A percentile compares a stretch with the other conserved stretches of the same genome.
Conservation (phyloP, 2,888 invertebrate genomes). For the Abrostola tripartita region DNA sequence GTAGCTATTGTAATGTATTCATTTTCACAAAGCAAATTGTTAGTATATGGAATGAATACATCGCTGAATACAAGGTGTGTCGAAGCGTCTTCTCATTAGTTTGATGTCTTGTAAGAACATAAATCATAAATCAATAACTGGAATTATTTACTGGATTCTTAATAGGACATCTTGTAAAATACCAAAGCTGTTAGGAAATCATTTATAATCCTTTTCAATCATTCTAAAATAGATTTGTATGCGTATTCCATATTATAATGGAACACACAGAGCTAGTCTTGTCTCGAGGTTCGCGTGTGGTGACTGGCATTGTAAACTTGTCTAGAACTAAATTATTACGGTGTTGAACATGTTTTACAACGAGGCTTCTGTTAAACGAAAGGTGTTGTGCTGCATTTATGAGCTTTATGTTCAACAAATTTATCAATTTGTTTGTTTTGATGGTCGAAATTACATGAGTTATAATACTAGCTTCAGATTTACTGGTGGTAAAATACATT, state of each 20-base stretch:
- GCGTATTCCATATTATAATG: constrained; percentile 3
- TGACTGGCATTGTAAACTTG: constrained; percentile 27
- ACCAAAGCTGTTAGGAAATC: constrained; percentile 10
- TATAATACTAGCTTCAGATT: no score
- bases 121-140: constrained; percentile 26
- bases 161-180: constrained; percentile 12
- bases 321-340: constrained; percentile 27
- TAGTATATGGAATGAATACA: neutral
- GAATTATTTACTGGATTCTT: constrained; percentile 22
- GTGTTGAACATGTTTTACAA: constrained; percentile 32
- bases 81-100: constrained; percentile 4
- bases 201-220: constrained; percentile 35
- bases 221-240: constrained; percentile 9
- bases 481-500: no score
- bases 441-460: constrained; percentile 6
- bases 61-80: constrained; percentile 3
- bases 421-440: constrained; percentile 16
- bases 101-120: constrained; percentile 15
- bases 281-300: constrained; percentile 16
- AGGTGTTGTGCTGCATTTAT: constrained; percentile 18
- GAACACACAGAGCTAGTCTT: neutral
- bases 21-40: neutral
- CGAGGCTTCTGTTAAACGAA: constrained; percentile 25
- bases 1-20: no score
- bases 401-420: constrained; percentile 33